A percentile compares a stretch with the other conserved stretches of the same genome.
Conservation (phyloP, 2,113 vertebrate genomes). For the Micronisus gabar region DNA sequence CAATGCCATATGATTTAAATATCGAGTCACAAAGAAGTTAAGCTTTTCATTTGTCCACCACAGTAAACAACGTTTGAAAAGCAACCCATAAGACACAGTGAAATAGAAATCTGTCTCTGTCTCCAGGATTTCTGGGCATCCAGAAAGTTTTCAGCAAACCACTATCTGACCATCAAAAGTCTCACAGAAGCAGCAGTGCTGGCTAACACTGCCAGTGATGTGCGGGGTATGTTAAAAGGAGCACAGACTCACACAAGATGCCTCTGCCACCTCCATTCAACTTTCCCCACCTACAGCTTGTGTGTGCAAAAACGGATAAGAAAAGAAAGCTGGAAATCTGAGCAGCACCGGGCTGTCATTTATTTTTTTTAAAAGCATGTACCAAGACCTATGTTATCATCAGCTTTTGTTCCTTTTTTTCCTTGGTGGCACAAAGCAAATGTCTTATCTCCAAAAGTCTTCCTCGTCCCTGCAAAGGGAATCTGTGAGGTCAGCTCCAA, state of each 20-base stretch:
- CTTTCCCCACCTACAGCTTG: neutral
- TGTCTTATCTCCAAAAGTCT: neutral
- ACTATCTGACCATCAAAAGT: neutral
- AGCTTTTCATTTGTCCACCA: neutral
- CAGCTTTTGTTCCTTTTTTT: neutral
- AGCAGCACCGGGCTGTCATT: neutral
- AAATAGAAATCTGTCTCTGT: neutral
- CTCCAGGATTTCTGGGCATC: neutral
- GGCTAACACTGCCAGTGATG: neutral
- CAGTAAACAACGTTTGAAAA: neutral
- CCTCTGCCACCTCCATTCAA: neutral
- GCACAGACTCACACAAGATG: neutral
- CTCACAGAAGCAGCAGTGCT: neutral
- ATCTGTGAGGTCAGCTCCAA: neutral
- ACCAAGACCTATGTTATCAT: neutral
- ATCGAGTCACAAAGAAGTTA: neutral
- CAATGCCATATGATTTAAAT: neutral
- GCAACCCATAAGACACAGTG: neutral
- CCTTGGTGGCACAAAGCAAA: neutral
- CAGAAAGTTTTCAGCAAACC: neutral
- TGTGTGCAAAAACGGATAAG: neutral
- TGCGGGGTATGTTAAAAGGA: neutral
- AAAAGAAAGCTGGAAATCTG: neutral
- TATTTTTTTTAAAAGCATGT: neutral
- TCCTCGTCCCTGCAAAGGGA: neutral